Conservation (phyloP, 2,888 invertebrate genomes). For the Melanostoma mellinum region DNA sequence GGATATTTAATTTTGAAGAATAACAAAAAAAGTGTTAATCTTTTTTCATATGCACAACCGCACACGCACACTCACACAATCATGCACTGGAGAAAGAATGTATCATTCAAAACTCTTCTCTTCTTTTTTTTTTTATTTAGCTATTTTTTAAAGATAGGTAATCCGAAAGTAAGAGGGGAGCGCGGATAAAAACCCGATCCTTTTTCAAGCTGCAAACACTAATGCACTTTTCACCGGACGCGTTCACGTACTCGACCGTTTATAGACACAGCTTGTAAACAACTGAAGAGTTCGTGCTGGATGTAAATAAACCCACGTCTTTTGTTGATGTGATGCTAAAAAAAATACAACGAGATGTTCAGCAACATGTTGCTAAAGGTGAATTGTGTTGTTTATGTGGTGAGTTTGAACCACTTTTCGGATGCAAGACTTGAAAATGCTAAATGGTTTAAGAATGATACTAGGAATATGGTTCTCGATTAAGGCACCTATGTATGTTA, state of each 20-base stretch:
- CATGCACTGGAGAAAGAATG: slow-evolving; percentile 49
- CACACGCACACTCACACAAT: slow-evolving; percentile 31
- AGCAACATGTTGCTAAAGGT: slow-evolving; percentile 69
- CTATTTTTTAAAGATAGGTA: slow-evolving; percentile 40
- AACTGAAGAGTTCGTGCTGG: slow-evolving; percentile 72
- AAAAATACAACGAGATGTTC: slow-evolving; percentile 43
- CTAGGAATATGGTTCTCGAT: no score
- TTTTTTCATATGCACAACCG: slow-evolving; percentile 53
- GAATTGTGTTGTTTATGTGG: slow-evolving; percentile 60
- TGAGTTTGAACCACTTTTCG: slow-evolving; percentile 21
- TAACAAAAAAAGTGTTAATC: slow-evolving; percentile 62
- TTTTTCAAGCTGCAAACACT: slow-evolving; percentile 47
- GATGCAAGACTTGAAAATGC: no score
- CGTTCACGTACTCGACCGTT: slow-evolving; percentile 51
- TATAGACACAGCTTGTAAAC: slow-evolving; percentile 70
- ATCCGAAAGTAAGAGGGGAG: slow-evolving; percentile 63
- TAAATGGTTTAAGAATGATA: no score
- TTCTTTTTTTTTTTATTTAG: slow-evolving; percentile 36
- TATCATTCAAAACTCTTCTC: slow-evolving; percentile 63
- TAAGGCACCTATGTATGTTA: no score
- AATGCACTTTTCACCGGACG: slow-evolving; percentile 61
- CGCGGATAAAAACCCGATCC: slow-evolving; percentile 68
- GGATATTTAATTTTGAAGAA: slow-evolving; percentile 64
- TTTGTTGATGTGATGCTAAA: slow-evolving; percentile 62
- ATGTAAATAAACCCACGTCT: slow-evolving; percentile 73